phyloP scores from a whole-genome alignment of 2,113 vertebrate genomes.

The Tachuris rubrigastra region DNA sequence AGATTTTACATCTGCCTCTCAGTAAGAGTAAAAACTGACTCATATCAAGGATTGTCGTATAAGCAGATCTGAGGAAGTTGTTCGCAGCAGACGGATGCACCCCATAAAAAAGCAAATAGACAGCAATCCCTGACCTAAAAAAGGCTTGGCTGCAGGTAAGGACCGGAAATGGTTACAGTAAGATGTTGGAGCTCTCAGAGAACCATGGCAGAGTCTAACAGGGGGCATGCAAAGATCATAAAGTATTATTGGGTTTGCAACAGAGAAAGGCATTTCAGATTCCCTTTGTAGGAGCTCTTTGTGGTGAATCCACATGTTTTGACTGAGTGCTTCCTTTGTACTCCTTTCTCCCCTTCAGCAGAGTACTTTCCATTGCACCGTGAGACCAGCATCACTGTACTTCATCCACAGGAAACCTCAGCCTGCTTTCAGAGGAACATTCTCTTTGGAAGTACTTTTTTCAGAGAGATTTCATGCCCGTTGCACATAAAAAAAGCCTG shows the following conservation, averaged over 20 bases:
- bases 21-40: background rate
- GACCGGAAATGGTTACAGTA: background rate
- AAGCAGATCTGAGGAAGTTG: background rate
- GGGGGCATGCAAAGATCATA: background rate
- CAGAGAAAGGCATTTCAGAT: background rate
- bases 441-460: background rate
- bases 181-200: background rate
- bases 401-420: background rate
- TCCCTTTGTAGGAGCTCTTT: background rate
- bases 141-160: background rate
- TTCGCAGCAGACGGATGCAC: background rate
- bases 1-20: background rate
- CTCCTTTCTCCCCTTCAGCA: background rate
- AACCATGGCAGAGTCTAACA: background rate
- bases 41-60: background rate
- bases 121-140: background rate
- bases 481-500: background rate
- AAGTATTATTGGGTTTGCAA: background rate
- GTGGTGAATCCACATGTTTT: background rate
- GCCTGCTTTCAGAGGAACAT: background rate
- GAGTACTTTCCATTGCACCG: background rate
- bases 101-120: fast-evolving
- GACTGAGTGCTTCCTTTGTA: background rate
- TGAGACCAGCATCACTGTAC: background rate
- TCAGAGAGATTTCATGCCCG: background rate